These are phyloP conservation scores for Drosophila ohnishii DNA, from an alignment of 1,140 invertebrate genomes.

Conservation along the genomic window DNA sequence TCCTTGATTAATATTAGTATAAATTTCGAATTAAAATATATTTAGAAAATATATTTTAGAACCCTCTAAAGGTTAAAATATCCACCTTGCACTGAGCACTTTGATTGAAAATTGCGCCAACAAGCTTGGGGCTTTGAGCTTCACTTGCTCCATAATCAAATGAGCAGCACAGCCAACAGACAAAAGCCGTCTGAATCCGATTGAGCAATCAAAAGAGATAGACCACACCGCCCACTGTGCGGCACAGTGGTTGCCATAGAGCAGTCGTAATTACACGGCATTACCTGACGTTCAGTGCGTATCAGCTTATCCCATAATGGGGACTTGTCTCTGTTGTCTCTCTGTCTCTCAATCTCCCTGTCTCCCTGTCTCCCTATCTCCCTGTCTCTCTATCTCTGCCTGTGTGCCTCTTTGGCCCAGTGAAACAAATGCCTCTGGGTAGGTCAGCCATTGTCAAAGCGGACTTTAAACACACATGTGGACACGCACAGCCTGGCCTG, in stretches of 20 bases:
- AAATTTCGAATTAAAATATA: too few species aligned
- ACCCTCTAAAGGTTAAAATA: too few species aligned
- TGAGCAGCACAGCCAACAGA: slow-evolving; percentile 20
- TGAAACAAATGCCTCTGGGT: slow-evolving; percentile 26
- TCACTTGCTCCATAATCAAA: slow-evolving; percentile 13
- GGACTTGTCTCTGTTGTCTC: background rate
- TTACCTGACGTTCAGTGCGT: slow-evolving; percentile 28
- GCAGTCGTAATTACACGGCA: slow-evolving; percentile 27
- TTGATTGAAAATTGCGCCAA: background rate
- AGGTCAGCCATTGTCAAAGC: slow-evolving; percentile 28
- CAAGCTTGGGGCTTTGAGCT: background rate
- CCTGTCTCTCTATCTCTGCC: background rate
- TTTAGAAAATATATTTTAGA: too few species aligned
- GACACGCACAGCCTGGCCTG: slow-evolving; percentile 13
- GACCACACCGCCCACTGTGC: background rate
- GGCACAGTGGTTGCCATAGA: slow-evolving; percentile 19
- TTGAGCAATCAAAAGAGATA: slow-evolving; percentile 3
- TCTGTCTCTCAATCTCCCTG: too few species aligned
- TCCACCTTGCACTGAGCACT: background rate
- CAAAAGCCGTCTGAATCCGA: slow-evolving; percentile 15
- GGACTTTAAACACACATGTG: slow-evolving; percentile 41
- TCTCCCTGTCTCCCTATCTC: background rate
- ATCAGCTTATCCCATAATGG: slow-evolving; percentile 31
- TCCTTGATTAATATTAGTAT: too few species aligned
- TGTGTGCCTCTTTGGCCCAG: background rate